Base-by-base conservation (phyloP, 2,797 vertebrate genomes). In the Gobionotothen gibberifrons region DNA sequence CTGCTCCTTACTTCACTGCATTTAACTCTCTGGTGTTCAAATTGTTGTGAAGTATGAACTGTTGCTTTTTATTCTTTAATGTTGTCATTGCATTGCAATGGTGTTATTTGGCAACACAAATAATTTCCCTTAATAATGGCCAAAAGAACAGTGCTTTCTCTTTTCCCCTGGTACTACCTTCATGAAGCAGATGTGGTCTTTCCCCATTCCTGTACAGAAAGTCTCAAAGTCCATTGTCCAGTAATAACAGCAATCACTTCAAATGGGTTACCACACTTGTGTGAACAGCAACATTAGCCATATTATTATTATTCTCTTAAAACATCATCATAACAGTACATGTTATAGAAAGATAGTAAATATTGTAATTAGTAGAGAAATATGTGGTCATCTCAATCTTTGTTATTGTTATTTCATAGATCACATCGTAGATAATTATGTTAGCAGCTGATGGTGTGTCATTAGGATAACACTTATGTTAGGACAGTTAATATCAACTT, bases 201-300 rank as follows among this genome's bases (percentile, higher is more conserved):
- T 12, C 19, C 36, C 26, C 17, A 40, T 39, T 61, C 17, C 22
- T 40, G 15, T 15, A 29, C n/a, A 58, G 32, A 9, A 12, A 55
- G 32, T 69, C 49, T 60, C 49, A 44, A 69, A 73, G 74, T 74
- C 32, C 46, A 77, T 3, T n/a, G 15, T 21, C 29, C 53, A 64
- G 26, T 36, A 22, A 26, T 67, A 42, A 7, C 47, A 67, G 29
- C 26, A 58, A 9, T 6, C 0, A 36, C 12, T 44, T 62, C 16
- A 22, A 53, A 26, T 47, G 10, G 19, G 11, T 32, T 42, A 10
- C 29, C 9, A 14, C 47, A 19, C 49, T 2, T 39, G 11, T 57
- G 13, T 36, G 32, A 6, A 6, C 5, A 6, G 8, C 32, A 36
- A 6, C 6, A 36, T n/a, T 10, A 10, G 2, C 17, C 16, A 32